Conservation (phyloP, 2,888 invertebrate species). For the Eristalis tenax region DNA sequence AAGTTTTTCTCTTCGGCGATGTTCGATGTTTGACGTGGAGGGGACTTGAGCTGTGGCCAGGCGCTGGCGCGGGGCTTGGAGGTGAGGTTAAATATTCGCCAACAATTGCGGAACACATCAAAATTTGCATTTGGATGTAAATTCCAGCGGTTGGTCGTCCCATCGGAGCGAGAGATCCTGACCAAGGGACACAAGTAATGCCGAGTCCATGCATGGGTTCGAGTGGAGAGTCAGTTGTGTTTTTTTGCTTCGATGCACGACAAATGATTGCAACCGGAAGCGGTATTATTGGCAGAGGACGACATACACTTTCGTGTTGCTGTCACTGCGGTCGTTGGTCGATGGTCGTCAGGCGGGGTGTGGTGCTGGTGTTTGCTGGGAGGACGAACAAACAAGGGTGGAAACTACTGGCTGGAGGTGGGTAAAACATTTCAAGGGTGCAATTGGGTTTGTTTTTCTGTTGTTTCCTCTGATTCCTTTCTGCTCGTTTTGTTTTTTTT, state of each 20-base stretch:
- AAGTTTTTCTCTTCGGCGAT: constrained; percentile 3
- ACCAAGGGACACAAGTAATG: not conserved
- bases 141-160: constrained; percentile 18
- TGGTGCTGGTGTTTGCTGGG: constrained; percentile 19
- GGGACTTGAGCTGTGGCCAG: not conserved
- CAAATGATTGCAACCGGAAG: constrained; percentile 65
- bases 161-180: not conserved
- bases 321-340: constrained; percentile 42
- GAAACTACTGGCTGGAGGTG: constrained; percentile 21
- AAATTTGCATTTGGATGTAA: constrained; percentile 59
- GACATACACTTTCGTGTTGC: constrained; percentile 54
- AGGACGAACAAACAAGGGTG: constrained; percentile 1
- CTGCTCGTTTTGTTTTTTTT: constrained; percentile 3
- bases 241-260: not conserved
- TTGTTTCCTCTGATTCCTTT: constrained; percentile 28
- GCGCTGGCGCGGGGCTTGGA: not conserved
- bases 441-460: constrained; percentile 67
- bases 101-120: constrained; percentile 19
- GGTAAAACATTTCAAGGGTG: constrained; percentile 65
- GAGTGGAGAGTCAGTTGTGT: not conserved
- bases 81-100: constrained; percentile 7
- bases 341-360: not conserved
- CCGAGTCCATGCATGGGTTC: too few relatives aligned
- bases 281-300: constrained; percentile 64
- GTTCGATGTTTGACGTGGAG: constrained; percentile 13